A percentile compares a stretch with the other conserved stretches of the same genome.
These are phyloP conservation scores for Mesorhabditis spiculigera DNA, from an alignment of 2,888 invertebrate genomes.

Conservation along the genomic window DNA sequence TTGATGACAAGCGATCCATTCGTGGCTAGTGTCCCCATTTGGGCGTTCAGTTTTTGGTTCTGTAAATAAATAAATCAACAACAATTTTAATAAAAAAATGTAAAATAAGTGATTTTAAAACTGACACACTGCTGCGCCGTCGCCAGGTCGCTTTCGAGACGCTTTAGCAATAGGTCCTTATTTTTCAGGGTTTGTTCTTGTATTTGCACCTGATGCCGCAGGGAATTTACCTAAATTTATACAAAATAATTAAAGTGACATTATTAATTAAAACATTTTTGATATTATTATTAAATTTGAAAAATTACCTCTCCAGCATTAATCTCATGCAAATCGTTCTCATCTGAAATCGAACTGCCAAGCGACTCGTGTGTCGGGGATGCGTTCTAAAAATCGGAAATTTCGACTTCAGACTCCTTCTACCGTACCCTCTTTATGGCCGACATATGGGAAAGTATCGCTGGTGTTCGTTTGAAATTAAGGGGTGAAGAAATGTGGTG, in stretches of 20 bases:
- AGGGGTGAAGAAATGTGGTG: no score
- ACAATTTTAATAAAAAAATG: background rate
- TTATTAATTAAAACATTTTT: no score
- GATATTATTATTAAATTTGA: background rate
- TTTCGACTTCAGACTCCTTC: background rate
- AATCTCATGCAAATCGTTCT: slow-evolving; percentile 2
- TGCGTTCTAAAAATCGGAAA: background rate
- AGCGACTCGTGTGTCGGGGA: background rate
- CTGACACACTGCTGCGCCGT: slow-evolving; percentile 39
- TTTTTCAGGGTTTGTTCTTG: background rate
- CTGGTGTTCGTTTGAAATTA: no score
- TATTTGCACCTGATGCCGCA: background rate
- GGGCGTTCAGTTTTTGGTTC: slow-evolving; percentile 42
- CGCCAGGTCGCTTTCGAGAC: slow-evolving; percentile 35
- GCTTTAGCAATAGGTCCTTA: slow-evolving; percentile 18
- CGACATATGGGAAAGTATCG: no score
- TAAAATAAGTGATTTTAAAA: slow-evolving; percentile 6
- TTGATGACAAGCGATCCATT: slow-evolving; percentile 25
- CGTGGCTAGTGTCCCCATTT: slow-evolving; percentile 30
- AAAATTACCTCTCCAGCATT: background rate
- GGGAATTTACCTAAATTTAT: background rate
- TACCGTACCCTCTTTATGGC: no score
- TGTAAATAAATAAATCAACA: slow-evolving; percentile 13
- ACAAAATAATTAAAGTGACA: no score
- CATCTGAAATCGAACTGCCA: background rate